Evolutionary conservation across 37 sponge, comb jelly and placozoan species (phyloP).

Genomic region (Mnemiopsis leidyi): DNA sequence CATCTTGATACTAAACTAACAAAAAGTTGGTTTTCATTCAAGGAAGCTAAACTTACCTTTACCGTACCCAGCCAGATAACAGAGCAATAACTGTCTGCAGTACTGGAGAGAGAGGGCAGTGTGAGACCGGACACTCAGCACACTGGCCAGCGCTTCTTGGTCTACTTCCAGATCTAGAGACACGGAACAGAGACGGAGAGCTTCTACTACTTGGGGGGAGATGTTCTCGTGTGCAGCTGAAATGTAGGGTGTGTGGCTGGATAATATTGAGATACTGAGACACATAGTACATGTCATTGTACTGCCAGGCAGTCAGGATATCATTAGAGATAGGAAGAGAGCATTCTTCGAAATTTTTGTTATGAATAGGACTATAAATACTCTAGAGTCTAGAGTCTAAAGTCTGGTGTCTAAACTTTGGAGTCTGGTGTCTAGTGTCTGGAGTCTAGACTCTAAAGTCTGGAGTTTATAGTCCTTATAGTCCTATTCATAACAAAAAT

Average conservation of each 20-base stretch:
- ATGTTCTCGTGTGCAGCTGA: constrained; percentile 43
- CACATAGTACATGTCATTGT: neutral
- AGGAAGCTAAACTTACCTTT: constrained; percentile 27
- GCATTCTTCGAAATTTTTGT: no score
- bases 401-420: no score
- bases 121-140: constrained; percentile 46
- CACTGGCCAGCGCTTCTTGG: neutral
- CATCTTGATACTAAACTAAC: no score
- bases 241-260: neutral
- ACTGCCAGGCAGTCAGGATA: no score
- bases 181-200: constrained; percentile 47
- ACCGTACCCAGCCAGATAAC: constrained; percentile 49
- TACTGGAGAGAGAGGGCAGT: constrained; percentile 47
- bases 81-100: constrained; percentile 41
- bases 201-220: constrained; percentile 38
- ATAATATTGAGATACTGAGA: neutral
- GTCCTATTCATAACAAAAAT: no score
- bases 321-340: no score
- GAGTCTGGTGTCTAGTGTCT: no score
- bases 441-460: no score
- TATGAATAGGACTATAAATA: no score
- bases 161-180: constrained; percentile 7
- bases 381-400: no score
- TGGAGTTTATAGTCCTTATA: no score
- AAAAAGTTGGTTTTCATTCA: no score